Evolutionary conservation across 2,888 invertebrate genomes (phyloP), one percentile per base, ranked within the genome.

Genomic region (Brachylomia viminalis): DNA sequence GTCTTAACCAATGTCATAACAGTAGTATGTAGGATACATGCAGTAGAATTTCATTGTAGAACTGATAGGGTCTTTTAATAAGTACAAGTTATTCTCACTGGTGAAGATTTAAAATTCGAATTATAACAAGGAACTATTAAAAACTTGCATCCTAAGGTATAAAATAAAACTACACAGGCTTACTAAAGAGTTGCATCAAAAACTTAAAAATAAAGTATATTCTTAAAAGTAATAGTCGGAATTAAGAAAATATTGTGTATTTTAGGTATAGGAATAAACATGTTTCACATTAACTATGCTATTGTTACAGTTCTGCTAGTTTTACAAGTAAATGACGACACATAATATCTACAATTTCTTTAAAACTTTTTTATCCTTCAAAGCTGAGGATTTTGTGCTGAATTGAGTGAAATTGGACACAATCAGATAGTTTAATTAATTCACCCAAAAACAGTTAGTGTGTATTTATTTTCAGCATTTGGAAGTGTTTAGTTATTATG

Each of bases 161-260:
- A 47, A 13, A 74, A 64, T 59, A 64, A 70, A 70, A 68, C n/a
- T 73, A 71, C 69, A 64, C 66, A 64, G 56, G 33, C 20, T 59
- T 45, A 54, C 23, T 71, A 56, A 52, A 58, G 49, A 71, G 59
- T 59, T 67, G 45, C 33, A 64, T 71, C 6, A 2, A 64, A 71
- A 77, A 52, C 72, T 85, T 78, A 75, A 61, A 77, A 80, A 70
- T 74, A 74, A 77, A 74, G 65, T 72, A 80, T 79, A 75, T 74
- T 77, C 83, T 86, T 87, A 87, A 69, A 62, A 85, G 76, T 89
- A 89, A 89, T 89, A 90, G 89, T 89, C 87, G 80, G 87, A 87
- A 87, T 86, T 72, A 69, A 65, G 61, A 86, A 86, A 79, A 82
- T 86, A 82, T 58, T 74, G 66, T 81, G 77, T 86, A 84, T 42